Percentiles rank a stretch among this genome's conserved stretches.
Conservation (phyloP, 2,113 vertebrate genomes). For the Sakesphorus luctuosus region DNA sequence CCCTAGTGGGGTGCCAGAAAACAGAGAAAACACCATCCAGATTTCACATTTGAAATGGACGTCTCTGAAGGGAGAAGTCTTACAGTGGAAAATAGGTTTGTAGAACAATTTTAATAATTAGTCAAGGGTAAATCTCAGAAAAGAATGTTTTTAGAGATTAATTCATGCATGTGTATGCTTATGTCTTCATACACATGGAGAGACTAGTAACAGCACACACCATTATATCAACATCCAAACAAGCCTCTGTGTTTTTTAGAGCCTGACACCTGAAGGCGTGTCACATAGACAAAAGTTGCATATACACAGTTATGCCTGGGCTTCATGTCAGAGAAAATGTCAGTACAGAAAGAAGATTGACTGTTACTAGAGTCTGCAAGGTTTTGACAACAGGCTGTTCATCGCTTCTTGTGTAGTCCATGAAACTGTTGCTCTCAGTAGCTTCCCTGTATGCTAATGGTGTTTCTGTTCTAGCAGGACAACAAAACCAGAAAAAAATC, state of each 20-base stretch:
- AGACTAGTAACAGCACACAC: neutral
- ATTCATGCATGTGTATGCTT: accelerated
- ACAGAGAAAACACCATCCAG: neutral
- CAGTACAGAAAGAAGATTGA: neutral
- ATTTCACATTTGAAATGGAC: constrained; percentile 1
- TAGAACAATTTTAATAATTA: neutral
- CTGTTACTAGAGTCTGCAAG: neutral
- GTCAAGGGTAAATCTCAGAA: neutral
- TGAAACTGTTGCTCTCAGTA: neutral
- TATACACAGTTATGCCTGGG: neutral
- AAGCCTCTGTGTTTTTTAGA: neutral
- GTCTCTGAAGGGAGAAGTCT: neutral
- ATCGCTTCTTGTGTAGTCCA: neutral
- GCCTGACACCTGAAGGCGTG: neutral
- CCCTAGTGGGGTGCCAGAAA: neutral
- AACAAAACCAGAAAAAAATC: neutral
- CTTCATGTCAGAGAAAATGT: neutral
- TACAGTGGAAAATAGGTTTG: neutral
- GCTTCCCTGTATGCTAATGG: neutral
- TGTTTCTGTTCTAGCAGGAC: neutral
- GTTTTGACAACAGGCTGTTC: neutral
- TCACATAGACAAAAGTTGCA: neutral
- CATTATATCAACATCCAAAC: neutral
- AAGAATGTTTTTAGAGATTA: neutral
- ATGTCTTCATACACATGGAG: neutral